Base-by-base conservation (phyloP, 2,113 vertebrate species). In the Diglossa brunneiventris region DNA sequence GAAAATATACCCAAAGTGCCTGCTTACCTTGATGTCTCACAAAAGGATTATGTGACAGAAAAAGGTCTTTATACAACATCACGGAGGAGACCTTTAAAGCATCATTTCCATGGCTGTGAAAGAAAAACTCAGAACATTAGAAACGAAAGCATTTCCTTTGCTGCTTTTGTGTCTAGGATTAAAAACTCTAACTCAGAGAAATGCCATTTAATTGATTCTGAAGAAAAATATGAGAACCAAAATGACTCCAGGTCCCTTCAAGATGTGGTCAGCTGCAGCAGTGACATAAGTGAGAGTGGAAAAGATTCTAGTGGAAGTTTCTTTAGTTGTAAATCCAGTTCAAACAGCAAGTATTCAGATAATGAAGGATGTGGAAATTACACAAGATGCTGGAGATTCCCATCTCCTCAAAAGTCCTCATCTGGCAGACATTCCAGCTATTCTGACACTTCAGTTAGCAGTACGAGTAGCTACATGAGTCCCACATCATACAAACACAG, bases 141-240 rank as follows among this genome's bases (percentile, higher is more conserved):
- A 94, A 98, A 97, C 7, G 96, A 98, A 63, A 96, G 95, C 27
- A 96, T 98, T 44, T 97, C 97, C 23, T 97, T 98, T 95, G 96
- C 97, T 80, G 70, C 97, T 79, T 97, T 97, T 50, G 77, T 95
- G 44, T 96, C 97, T 58, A 95, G 91, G 67, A 97, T 94, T 92
- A 98, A 97, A 91, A 98, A 94, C n/a, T 96, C 96, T 70, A 96
- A 96, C 68, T 33, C 76, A 49, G 79, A 89, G 61, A 87, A 95
- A 83, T 90, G 79, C 59, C 35, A 96, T 84, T 76, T 95, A 50
- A 75, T 93, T 92, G 64, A 87, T 94, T 91, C 96, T 46, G 92
- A 96, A 67, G 80, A 93, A 91, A 95, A 96, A 92, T 42, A 11
- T 85, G 81, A 94, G 91, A 95, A 75, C 26, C 87, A 97, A 52